Evolutionary conservation across 2,888 invertebrate species (phyloP), one percentile per base, ranked within the genome.

Genomic region (Callosobruchus maculatus): DNA sequence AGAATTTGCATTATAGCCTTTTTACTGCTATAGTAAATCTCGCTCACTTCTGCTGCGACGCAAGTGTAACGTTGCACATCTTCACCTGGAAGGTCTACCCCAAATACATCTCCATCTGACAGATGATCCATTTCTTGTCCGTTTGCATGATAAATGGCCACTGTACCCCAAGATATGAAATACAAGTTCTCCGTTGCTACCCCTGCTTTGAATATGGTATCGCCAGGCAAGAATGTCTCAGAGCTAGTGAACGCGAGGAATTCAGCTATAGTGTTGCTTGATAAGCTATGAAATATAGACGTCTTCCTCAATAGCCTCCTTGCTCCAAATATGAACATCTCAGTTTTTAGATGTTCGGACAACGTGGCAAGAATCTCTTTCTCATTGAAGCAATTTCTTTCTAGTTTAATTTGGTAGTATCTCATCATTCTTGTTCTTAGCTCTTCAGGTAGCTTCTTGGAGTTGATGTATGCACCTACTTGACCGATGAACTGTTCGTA

Each of bases 81-180:
- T 2, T 77, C 72, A 0, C 77, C 72, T 20, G 76, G 74, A 4
- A 78, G 21, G 0, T 86, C 72, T 66, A 83, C 81, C 0, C 89
- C 89, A 77, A 89, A 88, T 75, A 86, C 82, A 30, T 86, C 89
- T 0, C 91, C 91, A 76, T 91, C 91, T 78, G 89, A 87, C 9
- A 90, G 80, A 78, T 88, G 88, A 26, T 82, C 83, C 66, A 87
- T 89, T 87, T 92, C 92, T 72, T 88, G 88, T 4, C 88, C 88
- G 0, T 84, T 82, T 0, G 75, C 73, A 0, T 87, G 86, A 71
- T 86, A 86, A 31, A 88, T 84, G 0, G 88, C 87, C 0, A 89
- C 89, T 0, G 88, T 88, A 0, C 90, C 90, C 26, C 83, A 85
- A 0, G 88, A 88, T 74, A 90, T 89, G 77, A 90, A 89, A 75